These are phyloP conservation scores for Ctena decussata DNA, from an alignment of 2,888 invertebrate genomes.

Conservation along the genomic window DNA sequence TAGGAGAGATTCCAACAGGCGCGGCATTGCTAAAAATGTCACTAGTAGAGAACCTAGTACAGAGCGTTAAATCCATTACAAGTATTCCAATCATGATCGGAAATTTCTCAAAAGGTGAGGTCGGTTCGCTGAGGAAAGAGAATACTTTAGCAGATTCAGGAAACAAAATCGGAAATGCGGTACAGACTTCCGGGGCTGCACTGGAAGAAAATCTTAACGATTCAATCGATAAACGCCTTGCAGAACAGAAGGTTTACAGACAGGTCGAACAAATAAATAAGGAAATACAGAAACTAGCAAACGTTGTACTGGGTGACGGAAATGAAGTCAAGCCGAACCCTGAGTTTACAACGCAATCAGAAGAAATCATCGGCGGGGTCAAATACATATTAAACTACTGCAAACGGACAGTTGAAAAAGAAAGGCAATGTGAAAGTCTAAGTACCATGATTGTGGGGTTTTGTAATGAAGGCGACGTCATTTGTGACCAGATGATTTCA, in stretches of 20 bases:
- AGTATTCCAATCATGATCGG: no score
- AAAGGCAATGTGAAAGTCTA: neutral
- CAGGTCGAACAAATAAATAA: neutral
- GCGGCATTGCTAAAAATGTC: neutral
- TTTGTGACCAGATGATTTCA: neutral
- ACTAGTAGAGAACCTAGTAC: neutral
- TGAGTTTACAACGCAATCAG: no score
- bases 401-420: neutral
- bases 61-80: neutral
- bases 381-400: neutral
- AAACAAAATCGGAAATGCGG: no score
- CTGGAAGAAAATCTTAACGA: neutral
- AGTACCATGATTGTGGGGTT: neutral
- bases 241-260: neutral
- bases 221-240: neutral
- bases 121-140: no score
- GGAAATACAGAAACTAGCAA: neutral
- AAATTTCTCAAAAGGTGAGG: no score
- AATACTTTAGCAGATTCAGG: no score
- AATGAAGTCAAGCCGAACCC: neutral
- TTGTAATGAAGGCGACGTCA: neutral
- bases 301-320: neutral
- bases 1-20: neutral
- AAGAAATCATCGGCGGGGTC: neutral
- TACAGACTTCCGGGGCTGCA: no score